These are phyloP conservation scores for Halcyon badia DNA, from an alignment of 2,797 vertebrate genomes.

Conservation along the genomic window DNA sequence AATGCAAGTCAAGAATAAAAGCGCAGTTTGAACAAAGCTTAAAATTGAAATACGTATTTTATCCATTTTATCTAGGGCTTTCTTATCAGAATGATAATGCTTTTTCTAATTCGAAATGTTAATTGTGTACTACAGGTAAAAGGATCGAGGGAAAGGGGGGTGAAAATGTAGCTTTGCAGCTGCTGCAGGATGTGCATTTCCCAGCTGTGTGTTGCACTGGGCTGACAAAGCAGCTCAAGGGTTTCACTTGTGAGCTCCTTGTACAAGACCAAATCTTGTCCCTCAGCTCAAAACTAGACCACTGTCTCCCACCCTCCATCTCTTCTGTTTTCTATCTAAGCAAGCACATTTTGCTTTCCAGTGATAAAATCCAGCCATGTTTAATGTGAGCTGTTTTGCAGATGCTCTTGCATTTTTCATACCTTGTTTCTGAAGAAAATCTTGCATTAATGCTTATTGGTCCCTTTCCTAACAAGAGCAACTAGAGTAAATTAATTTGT, in stretches of 20 bases:
- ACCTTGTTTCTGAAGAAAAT: neutral
- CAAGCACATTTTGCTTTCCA: neutral
- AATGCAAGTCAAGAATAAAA: neutral
- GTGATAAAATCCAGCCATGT: neutral
- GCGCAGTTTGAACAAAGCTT: neutral
- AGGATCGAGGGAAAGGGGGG: neutral
- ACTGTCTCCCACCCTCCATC: rapidly evolving
- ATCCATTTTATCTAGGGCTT: neutral
- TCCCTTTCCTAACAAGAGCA: neutral
- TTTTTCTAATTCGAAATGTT: neutral
- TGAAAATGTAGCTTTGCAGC: neutral
- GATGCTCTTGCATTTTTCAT: neutral
- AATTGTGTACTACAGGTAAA: neutral
- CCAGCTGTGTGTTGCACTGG: neutral
- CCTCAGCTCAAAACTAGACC: neutral
- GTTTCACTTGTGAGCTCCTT: rapidly evolving
- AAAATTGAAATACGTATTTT: neutral
- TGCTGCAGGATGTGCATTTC: neutral
- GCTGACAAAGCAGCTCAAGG: neutral
- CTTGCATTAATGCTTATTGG: neutral
- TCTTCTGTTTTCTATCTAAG: neutral
- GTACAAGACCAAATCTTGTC: neutral
- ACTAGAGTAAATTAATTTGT: neutral
- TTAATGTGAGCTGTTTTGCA: neutral
- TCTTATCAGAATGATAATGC: neutral